Conservation (phyloP, 2,888 invertebrate genomes). For the Hypomecis punctinalis region DNA sequence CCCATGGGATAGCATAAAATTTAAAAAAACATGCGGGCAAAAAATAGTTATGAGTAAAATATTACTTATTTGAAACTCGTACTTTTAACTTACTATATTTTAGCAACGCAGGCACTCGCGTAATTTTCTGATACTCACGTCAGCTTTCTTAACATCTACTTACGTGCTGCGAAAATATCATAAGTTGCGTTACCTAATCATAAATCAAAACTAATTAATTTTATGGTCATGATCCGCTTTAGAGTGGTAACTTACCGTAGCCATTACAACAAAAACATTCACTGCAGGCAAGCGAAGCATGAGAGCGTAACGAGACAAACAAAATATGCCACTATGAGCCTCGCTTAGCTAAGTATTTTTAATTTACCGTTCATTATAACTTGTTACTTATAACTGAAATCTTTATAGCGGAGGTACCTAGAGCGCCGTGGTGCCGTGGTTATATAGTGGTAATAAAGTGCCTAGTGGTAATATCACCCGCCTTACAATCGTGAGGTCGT, state of each 20-base stretch:
- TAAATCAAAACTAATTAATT: slow-evolving; percentile 38
- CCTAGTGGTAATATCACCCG: too few relatives aligned
- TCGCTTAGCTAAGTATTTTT: slow-evolving; percentile 44
- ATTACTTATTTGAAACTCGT: too few relatives aligned
- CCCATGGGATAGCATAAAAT: too few relatives aligned
- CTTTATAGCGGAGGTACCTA: neutral
- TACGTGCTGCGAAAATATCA: slow-evolving; percentile 4
- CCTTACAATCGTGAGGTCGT: too few relatives aligned
- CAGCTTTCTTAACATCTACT: slow-evolving; percentile 2
- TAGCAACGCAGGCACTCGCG: neutral
- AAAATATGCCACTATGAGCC: slow-evolving; percentile 62
- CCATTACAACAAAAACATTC: slow-evolving; percentile 71
- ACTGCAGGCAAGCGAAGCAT: slow-evolving; percentile 56
- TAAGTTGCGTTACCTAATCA: slow-evolving; percentile 10
- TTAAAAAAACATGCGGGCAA: too few relatives aligned
- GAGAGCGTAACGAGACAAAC: slow-evolving; percentile 73
- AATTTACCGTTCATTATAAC: slow-evolving; percentile 50
- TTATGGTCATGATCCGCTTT: slow-evolving; percentile 41
- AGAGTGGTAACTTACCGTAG: slow-evolving; percentile 53
- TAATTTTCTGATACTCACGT: slow-evolving; percentile 1
- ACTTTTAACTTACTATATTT: neutral
- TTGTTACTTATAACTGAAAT: slow-evolving; percentile 6
- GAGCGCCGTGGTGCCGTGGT: too few relatives aligned
- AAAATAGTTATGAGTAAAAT: too few relatives aligned
- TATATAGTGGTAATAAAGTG: too few relatives aligned